phyloP scores from a whole-genome alignment of 2,113 vertebrate species.

The Glaucomys volans region DNA sequence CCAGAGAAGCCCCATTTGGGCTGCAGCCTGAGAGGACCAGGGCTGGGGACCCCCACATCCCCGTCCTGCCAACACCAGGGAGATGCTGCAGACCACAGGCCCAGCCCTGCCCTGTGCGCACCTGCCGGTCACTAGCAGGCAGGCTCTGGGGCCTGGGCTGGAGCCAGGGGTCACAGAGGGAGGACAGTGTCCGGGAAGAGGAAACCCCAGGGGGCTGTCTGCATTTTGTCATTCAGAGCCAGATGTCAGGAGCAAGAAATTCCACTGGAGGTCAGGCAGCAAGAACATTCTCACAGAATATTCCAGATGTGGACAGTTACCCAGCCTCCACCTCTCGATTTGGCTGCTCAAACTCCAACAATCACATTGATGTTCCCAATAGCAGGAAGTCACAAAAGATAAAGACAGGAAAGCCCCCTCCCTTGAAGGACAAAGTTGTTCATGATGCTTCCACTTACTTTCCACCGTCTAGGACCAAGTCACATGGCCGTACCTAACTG shows the following conservation, averaged over 20 bases:
- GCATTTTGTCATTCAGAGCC: too few relatives aligned
- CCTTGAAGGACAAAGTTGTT: background rate
- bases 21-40: background rate
- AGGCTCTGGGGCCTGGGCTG: too few relatives aligned
- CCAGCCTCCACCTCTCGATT: background rate
- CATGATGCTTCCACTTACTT: background rate
- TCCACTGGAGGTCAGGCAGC: too few relatives aligned
- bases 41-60: background rate
- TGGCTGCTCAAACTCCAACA: background rate
- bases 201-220: too few relatives aligned
- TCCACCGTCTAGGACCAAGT: background rate
- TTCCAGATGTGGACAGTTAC: background rate
- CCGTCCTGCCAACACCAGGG: background rate
- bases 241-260: too few relatives aligned
- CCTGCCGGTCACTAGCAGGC: too few relatives aligned
- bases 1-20: background rate
- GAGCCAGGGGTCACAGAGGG: too few relatives aligned
- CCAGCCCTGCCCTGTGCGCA: background rate
- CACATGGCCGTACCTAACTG: background rate
- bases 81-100: background rate
- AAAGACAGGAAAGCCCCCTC: background rate
- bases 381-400: background rate
- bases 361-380: background rate
- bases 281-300: too few relatives aligned
- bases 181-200: too few relatives aligned